A percentile compares a stretch with the other conserved stretches of the same genome.
Conservation (phyloP, 2,113 vertebrate species). For the Hydropotes inermis region DNA sequence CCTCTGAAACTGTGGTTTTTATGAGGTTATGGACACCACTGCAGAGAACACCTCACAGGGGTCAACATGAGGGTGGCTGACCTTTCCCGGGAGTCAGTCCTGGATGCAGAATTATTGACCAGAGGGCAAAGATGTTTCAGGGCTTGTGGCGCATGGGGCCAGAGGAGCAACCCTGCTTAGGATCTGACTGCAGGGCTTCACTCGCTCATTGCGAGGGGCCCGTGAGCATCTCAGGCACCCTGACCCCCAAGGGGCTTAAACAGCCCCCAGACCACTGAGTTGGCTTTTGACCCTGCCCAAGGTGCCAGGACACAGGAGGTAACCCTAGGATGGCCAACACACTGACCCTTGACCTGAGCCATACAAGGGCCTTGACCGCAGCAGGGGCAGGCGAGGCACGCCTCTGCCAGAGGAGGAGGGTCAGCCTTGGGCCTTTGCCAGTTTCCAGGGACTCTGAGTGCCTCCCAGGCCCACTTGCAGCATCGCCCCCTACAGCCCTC, state of each 20-base stretch:
- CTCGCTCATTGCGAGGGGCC: fast-evolving
- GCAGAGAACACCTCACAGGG: neutral
- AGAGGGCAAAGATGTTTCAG: neutral
- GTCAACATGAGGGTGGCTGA: fast-evolving
- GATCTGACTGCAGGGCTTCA: fast-evolving
- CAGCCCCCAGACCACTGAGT: neutral
- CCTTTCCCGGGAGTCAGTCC: neutral
- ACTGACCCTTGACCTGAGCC: neutral
- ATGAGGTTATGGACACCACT: neutral
- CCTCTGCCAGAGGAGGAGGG: neutral
- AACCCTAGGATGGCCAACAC: neutral
- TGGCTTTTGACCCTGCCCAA: neutral
- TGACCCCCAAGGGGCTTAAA: too few relatives aligned
- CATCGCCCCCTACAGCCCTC: neutral
- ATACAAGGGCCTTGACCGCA: neutral
- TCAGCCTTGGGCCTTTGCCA: fast-evolving
- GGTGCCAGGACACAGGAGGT: neutral
- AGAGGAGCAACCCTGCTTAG: neutral
- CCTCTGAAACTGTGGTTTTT: too few relatives aligned
- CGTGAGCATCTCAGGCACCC: neutral
- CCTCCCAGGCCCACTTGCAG: fast-evolving
- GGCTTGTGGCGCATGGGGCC: neutral
- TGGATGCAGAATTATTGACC: neutral
- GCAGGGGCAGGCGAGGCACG: fast-evolving
- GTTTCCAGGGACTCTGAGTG: neutral